phyloP scores from a whole-genome alignment of 2,113 vertebrate species.

The Nannospalax galili region DNA sequence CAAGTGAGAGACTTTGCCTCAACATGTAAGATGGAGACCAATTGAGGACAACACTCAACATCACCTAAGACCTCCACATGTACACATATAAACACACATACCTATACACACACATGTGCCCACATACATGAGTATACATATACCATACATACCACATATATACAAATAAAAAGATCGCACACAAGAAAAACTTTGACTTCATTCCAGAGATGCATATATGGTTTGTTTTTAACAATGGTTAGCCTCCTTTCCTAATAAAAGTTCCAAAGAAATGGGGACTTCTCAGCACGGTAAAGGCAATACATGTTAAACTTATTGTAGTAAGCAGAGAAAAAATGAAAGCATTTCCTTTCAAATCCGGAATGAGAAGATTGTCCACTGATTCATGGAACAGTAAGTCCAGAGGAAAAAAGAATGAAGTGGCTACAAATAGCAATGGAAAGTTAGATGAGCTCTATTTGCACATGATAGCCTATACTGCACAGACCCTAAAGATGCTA shows the following conservation, averaged over 20 bases:
- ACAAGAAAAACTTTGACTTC: neutral
- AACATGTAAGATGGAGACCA: too few relatives aligned
- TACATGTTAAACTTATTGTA: neutral
- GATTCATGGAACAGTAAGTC: neutral
- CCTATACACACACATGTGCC: neutral
- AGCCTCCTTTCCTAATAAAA: neutral
- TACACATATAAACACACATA: neutral
- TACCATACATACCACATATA: neutral
- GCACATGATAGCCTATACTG: neutral
- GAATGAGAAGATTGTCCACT: too few relatives aligned
- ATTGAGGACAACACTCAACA: neutral
- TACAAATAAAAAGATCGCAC: too few relatives aligned
- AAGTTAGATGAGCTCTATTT: neutral
- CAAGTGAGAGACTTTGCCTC: neutral
- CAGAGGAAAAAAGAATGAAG: neutral
- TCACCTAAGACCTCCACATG: neutral
- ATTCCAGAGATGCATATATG: neutral
- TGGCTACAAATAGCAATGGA: neutral
- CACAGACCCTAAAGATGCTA: neutral
- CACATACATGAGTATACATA: neutral
- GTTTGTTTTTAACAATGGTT: neutral
- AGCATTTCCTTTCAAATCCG: neutral
- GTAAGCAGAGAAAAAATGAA: neutral
- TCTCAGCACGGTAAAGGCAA: neutral
- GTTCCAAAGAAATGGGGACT: too few relatives aligned